These are phyloP conservation scores for Spodoptera litura DNA, from an alignment of 1,140 invertebrate species.

Conservation along the genomic window DNA sequence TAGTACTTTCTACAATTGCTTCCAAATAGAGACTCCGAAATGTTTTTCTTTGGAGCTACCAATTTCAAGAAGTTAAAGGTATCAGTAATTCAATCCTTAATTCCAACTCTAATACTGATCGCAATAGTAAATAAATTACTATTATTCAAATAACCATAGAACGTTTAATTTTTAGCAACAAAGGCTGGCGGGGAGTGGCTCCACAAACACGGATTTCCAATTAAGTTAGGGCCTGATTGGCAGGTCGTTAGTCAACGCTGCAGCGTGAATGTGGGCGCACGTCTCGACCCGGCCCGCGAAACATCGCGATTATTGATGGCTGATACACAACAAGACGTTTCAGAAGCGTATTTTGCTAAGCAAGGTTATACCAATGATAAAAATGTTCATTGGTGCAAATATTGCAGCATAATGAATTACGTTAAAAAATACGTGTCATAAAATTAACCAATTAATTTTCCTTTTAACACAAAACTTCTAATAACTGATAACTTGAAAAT, in stretches of 20 bases:
- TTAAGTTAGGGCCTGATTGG: conserved; percentile 83
- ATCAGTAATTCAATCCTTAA: neutral
- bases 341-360: conserved; percentile 33
- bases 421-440: neutral
- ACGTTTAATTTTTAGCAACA: conserved; percentile 82
- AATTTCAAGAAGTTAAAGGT: neutral
- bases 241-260: conserved; percentile 82
- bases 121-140: conserved; percentile 10
- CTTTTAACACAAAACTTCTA: neutral
- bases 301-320: conserved; percentile 63
- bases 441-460: neutral
- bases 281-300: conserved; percentile 48
- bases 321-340: conserved; percentile 59
- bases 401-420: too few species aligned
- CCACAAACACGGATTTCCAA: conserved; percentile 84
- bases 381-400: neutral
- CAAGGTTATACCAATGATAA: neutral
- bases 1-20: too few species aligned
- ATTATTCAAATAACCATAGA: conserved; percentile 52
- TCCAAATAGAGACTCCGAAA: too few species aligned
- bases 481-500: neutral
- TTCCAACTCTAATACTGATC: neutral
- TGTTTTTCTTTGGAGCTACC: too few species aligned
- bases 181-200: conserved; percentile 77
- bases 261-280: conserved; percentile 67